phyloP scores from a whole-genome alignment of 2,113 vertebrate genomes.

The Petaurus breviceps region DNA sequence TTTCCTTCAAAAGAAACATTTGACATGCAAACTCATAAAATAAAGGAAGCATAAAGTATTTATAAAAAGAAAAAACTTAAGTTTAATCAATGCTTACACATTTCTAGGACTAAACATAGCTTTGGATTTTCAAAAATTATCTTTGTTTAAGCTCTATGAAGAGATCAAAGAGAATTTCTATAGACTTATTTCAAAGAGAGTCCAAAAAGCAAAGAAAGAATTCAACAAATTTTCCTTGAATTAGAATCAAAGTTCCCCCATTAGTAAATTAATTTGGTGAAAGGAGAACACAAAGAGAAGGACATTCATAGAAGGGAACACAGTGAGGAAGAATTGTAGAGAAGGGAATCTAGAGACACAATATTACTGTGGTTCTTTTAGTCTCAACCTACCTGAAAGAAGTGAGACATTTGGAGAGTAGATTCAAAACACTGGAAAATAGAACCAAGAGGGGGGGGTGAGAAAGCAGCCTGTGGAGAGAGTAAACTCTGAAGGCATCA shows the following conservation, averaged over 20 bases:
- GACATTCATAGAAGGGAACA: neutral
- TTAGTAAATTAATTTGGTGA: neutral
- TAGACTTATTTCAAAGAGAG: neutral
- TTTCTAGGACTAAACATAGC: neutral
- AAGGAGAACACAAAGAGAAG: neutral
- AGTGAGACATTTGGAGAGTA: neutral
- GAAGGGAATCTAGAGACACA: neutral
- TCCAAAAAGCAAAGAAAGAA: neutral
- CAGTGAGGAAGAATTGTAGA: neutral
- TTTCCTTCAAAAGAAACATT: neutral
- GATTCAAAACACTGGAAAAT: neutral
- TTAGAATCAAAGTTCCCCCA: neutral
- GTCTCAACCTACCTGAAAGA: neutral
- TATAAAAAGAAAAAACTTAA: neutral
- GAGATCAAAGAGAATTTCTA: neutral
- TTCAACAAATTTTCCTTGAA: neutral
- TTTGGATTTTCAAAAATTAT: neutral
- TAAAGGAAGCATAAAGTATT: neutral
- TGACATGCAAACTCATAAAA: neutral
- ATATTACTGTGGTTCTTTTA: neutral
- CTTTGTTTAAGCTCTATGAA: neutral
- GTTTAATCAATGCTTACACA: neutral
- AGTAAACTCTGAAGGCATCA: neutral
- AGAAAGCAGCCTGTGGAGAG: neutral
- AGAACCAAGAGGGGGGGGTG: neutral